A percentile compares a stretch with the other conserved stretches of the same genome.
Conservation (phyloP, 2,797 vertebrate species). For the Poeciliopsis gracilis region DNA sequence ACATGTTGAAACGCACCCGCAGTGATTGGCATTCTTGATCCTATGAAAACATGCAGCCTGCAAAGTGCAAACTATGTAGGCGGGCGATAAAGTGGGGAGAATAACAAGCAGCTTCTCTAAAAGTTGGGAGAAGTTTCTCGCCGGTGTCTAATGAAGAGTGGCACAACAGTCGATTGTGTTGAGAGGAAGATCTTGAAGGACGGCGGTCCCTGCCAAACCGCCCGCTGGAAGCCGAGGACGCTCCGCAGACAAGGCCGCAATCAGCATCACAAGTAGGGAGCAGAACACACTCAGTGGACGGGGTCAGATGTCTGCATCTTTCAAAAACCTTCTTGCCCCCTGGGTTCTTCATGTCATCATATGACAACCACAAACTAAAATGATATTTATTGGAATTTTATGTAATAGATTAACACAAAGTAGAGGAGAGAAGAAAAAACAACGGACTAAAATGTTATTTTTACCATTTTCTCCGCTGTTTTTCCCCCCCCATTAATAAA, state of each 20-base stretch:
- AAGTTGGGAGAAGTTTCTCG: conserved; percentile 19
- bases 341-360: not conserved
- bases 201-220: conserved; percentile 26
- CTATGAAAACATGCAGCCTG: conserved; percentile 29
- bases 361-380: not conserved
- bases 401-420: not conserved
- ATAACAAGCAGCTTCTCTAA: conserved; percentile 3
- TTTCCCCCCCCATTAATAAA: too few species aligned
- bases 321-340: not conserved
- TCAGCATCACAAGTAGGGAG: conserved; percentile 38
- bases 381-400: not conserved
- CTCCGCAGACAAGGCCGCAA: conserved; percentile 10
- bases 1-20: conserved; percentile 23
- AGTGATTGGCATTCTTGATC: conserved; percentile 38
- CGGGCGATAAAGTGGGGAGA: not conserved
- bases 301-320: not conserved
- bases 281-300: conserved; percentile 32
- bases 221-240: conserved; percentile 17
- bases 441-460: too few species aligned
- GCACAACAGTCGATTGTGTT: not conserved
- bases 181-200: not conserved
- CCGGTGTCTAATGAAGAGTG: not conserved
- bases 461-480: too few species aligned
- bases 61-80: conserved; percentile 30
- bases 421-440: not conserved